Percentiles rank a stretch among this genome's conserved stretches.
Conservation (phyloP, 2,888 invertebrate species). For the Acronicta aceris region DNA sequence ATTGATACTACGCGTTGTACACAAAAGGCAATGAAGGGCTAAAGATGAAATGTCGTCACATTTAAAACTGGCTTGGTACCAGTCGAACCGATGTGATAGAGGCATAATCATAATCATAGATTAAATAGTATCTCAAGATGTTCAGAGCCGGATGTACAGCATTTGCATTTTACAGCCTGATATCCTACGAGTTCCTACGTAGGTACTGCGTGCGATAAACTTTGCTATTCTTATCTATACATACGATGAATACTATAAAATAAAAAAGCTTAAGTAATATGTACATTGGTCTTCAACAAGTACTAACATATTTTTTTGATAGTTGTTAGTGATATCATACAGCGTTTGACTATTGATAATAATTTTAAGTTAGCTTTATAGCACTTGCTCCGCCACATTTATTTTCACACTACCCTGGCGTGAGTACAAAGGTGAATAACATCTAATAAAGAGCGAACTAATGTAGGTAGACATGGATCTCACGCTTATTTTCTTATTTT, state of each 20-base stretch:
- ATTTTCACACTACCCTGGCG: conserved; percentile 7
- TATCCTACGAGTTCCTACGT: conserved; percentile 53
- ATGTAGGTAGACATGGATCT: background rate
- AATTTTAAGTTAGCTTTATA: too few species aligned
- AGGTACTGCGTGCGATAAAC: conserved; percentile 43
- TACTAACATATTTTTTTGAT: conserved; percentile 35
- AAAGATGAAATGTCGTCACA: conserved; percentile 51
- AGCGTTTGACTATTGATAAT: conserved; percentile 12
- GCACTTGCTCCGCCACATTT: background rate
- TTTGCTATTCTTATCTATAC: conserved; percentile 45
- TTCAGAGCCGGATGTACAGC: conserved; percentile 72
- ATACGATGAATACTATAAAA: conserved; percentile 35
- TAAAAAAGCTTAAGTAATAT: conserved; percentile 21
- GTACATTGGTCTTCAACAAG: conserved; percentile 22
- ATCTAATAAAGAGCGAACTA: background rate
- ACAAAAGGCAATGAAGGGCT: conserved; percentile 55
- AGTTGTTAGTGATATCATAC: conserved; percentile 17
- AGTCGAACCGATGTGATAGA: conserved; percentile 48
- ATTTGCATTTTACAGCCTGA: conserved; percentile 70
- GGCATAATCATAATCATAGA: conserved; percentile 57
- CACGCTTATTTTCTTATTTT: conserved; percentile 3
- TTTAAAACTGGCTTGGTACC: conserved; percentile 38
- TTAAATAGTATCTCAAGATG: conserved; percentile 63
- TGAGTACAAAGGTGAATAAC: background rate
- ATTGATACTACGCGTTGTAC: too few species aligned